These are phyloP conservation scores for Fundulus diaphanus DNA, from an alignment of 2,797 vertebrate genomes.

Conservation along the genomic window DNA sequence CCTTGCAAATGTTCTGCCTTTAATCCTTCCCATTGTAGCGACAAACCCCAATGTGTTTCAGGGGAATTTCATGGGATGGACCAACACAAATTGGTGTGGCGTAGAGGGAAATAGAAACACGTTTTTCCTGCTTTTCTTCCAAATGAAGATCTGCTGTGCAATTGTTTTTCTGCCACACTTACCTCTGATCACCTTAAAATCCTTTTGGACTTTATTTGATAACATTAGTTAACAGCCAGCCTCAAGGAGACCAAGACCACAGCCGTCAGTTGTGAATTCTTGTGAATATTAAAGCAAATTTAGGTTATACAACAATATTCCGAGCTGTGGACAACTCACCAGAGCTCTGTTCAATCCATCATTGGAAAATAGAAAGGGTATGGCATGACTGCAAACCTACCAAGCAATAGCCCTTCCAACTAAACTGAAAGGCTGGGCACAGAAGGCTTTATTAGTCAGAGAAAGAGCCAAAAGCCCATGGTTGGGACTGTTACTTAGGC, in stretches of 20 bases:
- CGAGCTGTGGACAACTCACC: neutral
- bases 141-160: neutral
- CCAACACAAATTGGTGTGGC: neutral
- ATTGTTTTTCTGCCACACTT: neutral
- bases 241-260: too few species aligned
- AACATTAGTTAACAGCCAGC: neutral
- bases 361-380: too few species aligned
- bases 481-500: too few species aligned
- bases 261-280: too few species aligned
- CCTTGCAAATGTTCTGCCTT: too few species aligned
- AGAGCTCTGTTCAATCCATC: neutral
- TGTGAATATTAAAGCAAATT: neutral
- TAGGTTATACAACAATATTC: neutral
- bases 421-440: too few species aligned
- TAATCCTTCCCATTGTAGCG: neutral
- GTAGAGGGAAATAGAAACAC: neutral
- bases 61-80: neutral
- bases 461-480: too few species aligned
- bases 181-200: neutral
- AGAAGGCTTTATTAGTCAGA: too few species aligned
- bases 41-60: neutral
- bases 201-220: neutral
- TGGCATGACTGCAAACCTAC: too few species aligned
- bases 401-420: too few species aligned
- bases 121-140: neutral